phyloP scores from a whole-genome alignment of 2,797 vertebrate species.

The Novumbra hubbsi region DNA sequence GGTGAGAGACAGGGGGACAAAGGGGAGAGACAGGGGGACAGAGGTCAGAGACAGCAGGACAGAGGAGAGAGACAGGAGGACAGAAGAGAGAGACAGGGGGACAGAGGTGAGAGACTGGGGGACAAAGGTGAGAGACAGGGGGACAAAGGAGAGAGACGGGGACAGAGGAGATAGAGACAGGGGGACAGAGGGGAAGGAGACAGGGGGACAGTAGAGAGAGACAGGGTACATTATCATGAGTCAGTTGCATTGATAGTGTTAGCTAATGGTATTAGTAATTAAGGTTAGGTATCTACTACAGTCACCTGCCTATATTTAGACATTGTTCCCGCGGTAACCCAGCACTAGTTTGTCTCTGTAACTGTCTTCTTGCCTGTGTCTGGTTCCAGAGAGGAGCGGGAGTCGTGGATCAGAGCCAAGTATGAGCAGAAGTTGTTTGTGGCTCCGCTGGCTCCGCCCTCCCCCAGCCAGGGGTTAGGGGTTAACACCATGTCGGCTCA shows the following conservation, averaged over 20 bases:
- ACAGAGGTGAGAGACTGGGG: too few species aligned
- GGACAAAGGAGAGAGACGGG: too few species aligned
- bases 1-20: too few species aligned
- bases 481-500: slow-evolving; percentile 71
- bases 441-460: slow-evolving; percentile 77
- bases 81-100: too few species aligned
- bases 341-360: slow-evolving; percentile 2
- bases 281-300: slow-evolving; percentile 7
- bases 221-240: neutral
- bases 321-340: neutral
- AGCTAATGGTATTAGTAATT: neutral
- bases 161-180: too few species aligned
- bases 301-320: neutral
- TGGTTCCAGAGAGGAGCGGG: slow-evolving; percentile 83
- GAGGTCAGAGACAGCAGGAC: too few species aligned
- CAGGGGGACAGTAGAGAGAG: neutral
- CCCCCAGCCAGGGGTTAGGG: slow-evolving; percentile 72
- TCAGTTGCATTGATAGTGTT: neutral
- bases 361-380: slow-evolving; percentile 11
- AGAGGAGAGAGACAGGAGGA: too few species aligned
- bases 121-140: too few species aligned
- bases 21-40: too few species aligned
- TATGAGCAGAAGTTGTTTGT: slow-evolving; percentile 93
- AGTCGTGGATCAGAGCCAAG: slow-evolving; percentile 92
- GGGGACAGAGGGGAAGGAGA: too few species aligned